A percentile compares a stretch with the other conserved stretches of the same genome.
Conservation (phyloP, 2,113 vertebrate genomes). For the Agelaius tricolor region DNA sequence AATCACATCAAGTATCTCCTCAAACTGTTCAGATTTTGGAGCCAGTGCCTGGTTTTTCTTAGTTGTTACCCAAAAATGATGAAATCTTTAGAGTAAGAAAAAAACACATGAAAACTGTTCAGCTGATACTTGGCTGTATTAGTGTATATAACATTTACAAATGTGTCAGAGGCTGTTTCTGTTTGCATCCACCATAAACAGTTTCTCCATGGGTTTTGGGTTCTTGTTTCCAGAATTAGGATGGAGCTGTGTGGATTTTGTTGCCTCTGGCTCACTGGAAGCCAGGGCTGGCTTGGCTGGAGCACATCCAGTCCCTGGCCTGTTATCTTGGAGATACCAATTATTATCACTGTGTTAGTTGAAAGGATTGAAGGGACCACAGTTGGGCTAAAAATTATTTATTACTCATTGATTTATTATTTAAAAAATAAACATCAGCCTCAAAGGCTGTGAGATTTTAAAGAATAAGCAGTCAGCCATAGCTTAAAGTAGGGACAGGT, state of each 20-base stretch:
- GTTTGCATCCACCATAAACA: neutral
- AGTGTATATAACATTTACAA: rapidly evolving
- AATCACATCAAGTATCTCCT: neutral
- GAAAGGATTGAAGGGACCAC: neutral
- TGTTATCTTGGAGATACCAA: neutral
- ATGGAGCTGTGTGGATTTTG: neutral
- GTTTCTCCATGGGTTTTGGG: neutral
- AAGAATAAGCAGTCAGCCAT: neutral
- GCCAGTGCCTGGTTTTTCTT: neutral
- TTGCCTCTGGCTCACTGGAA: neutral
- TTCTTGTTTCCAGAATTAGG: neutral
- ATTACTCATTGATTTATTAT: neutral
- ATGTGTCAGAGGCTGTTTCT: neutral
- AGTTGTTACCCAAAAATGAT: neutral
- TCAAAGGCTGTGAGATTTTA: neutral
- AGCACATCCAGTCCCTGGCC: neutral
- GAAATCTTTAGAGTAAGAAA: neutral
- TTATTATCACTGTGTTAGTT: neutral
- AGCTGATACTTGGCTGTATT: neutral
- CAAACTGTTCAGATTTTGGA: neutral
- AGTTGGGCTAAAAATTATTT: neutral
- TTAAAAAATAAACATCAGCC: neutral
- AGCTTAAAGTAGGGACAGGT: neutral
- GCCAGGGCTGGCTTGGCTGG: neutral
- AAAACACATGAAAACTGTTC: neutral